phyloP scores from a whole-genome alignment of 1,140 invertebrate genomes.

The Caenorhabditis inopinata region DNA sequence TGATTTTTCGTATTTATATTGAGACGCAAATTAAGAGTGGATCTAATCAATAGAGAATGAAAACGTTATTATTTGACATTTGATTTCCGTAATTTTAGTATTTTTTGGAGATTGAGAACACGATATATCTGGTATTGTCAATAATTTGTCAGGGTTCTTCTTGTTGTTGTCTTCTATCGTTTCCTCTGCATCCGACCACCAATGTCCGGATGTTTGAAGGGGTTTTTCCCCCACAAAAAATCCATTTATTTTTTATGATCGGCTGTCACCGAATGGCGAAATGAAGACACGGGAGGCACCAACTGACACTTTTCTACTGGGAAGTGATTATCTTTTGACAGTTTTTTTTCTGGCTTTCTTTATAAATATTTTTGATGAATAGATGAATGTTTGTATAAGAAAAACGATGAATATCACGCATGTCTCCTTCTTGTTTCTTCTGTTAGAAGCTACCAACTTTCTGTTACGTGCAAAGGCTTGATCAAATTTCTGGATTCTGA shows the following conservation, averaged over 20 bases:
- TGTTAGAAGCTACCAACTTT: no score
- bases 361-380: constrained; percentile 2
- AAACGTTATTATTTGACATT: no score
- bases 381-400: background rate
- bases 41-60: no score
- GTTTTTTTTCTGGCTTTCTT: background rate
- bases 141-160: no score
- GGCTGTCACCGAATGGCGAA: background rate
- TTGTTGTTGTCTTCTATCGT: background rate
- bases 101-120: no score
- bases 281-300: background rate
- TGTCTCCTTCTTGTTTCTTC: background rate
- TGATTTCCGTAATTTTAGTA: no score
- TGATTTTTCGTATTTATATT: no score
- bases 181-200: background rate
- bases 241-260: constrained; percentile 32
- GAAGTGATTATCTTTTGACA: background rate
- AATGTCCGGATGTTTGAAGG: background rate
- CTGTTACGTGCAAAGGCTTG: no score
- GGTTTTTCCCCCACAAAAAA: constrained; percentile 6
- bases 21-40: no score
- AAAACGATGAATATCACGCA: background rate
- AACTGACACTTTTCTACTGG: constrained; percentile 23
- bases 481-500: no score
- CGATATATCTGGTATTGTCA: no score